Evolutionary conservation across 2,888 invertebrate genomes (phyloP).

Genomic region (Sinotaia quadrata): DNA sequence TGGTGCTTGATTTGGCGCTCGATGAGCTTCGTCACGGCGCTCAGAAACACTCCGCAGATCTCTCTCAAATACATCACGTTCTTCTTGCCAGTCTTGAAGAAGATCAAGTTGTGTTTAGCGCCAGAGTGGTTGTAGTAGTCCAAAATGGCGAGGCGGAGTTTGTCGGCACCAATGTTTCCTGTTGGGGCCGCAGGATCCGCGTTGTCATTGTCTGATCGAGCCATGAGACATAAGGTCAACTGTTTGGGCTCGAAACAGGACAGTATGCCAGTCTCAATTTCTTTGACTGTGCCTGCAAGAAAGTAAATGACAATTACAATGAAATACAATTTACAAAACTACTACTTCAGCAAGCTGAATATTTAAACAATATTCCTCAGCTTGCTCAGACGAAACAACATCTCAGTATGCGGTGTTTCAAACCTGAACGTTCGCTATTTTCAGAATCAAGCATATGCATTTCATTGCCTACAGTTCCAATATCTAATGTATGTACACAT

Average conservation of each 20-base stretch:
- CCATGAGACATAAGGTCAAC: slow-evolving; percentile 38
- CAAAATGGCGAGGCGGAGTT: slow-evolving; percentile 25
- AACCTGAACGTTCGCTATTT: too few species aligned
- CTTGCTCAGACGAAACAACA: too few species aligned
- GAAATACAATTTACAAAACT: not conserved
- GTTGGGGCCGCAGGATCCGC: slow-evolving; percentile 9
- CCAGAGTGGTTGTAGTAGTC: slow-evolving; percentile 30
- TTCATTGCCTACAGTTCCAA: not conserved
- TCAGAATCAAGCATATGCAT: not conserved
- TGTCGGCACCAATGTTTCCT: slow-evolving; percentile 18
- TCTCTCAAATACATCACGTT: slow-evolving; percentile 37
- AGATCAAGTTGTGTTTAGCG: slow-evolving; percentile 34
- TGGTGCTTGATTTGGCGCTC: slow-evolving; percentile 30
- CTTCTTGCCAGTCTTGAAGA: slow-evolving; percentile 33
- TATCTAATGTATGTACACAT: too few species aligned
- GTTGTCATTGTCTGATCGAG: slow-evolving; percentile 11
- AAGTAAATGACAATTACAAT: not conserved
- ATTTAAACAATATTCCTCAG: too few species aligned
- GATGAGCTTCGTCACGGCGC: slow-evolving; percentile 31
- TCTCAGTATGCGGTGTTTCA: too few species aligned
- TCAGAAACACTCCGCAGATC: slow-evolving; percentile 31
- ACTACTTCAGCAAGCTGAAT: too few species aligned
- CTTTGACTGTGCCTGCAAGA: slow-evolving; percentile 36
- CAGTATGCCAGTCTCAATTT: slow-evolving; percentile 34
- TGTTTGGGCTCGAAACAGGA: slow-evolving; percentile 26